Percentiles rank a stretch among this genome's conserved stretches.
These are phyloP conservation scores for Penaeus japonicus DNA, from an alignment of 1,140 invertebrate genomes.

Conservation along the genomic window DNA sequence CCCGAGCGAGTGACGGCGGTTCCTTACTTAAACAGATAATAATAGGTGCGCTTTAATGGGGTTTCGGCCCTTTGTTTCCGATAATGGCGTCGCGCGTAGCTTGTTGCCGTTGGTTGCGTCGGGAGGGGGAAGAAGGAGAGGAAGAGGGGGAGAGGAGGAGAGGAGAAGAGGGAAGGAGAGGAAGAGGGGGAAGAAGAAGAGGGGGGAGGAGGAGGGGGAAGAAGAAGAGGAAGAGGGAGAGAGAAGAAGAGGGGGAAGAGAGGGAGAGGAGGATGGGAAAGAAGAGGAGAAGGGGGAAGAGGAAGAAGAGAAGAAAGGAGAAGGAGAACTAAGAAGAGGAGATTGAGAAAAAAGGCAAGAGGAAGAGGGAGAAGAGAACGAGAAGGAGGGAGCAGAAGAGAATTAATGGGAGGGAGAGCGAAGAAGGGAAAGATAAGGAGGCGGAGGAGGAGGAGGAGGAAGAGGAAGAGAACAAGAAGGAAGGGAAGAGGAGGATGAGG, in stretches of 20 bases:
- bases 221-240: background rate
- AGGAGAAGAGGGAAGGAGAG: background rate
- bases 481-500: background rate
- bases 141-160: background rate
- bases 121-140: background rate
- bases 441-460: background rate
- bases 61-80: no score
- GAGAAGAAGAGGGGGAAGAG: background rate
- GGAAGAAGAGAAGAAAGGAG: no score
- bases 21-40: no score
- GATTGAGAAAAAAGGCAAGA: background rate
- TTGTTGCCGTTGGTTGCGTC: no score
- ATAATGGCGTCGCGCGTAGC: no score
- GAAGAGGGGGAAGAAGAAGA: background rate
- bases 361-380: no score
- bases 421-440: background rate
- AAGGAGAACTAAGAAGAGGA: background rate
- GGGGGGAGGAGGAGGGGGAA: background rate
- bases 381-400: background rate
- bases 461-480: background rate
- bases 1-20: no score
- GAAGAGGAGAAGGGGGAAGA: background rate
- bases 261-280: background rate
- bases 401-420: background rate
- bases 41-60: no score